Evolutionary conservation across 2,888 invertebrate species (phyloP).

Genomic region (Allophyes oxyacanthae): DNA sequence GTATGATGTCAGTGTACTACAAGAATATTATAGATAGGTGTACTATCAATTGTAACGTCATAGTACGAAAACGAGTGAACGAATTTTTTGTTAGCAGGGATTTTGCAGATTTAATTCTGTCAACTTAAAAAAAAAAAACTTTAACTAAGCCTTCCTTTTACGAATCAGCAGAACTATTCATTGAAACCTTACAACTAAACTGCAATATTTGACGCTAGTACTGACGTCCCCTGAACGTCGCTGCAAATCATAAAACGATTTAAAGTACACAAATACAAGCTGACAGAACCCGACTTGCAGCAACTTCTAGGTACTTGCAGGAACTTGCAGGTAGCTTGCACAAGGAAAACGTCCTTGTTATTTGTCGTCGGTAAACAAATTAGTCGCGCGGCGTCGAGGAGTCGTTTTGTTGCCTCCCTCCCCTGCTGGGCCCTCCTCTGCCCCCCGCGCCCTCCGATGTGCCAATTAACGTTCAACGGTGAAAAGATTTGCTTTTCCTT

Average conservation of each 20-base stretch:
- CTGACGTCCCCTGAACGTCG: no score
- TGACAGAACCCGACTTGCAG: neutral
- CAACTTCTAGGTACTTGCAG: neutral
- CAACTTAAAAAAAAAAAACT: no score
- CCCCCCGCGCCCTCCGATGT: slow-evolving; percentile 27
- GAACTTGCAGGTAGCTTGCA: neutral
- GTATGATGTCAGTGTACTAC: no score
- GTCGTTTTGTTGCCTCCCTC: slow-evolving; percentile 21
- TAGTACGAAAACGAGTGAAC: no score
- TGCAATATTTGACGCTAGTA: no score
- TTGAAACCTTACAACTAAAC: no score
- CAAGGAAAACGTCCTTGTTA: slow-evolving; percentile 25
- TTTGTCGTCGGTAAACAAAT: slow-evolving; percentile 47
- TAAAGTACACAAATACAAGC: neutral
- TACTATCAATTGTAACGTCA: no score
- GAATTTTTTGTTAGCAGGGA: no score
- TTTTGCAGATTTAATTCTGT: no score
- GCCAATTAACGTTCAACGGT: slow-evolving; percentile 55
- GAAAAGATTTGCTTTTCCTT: slow-evolving; percentile 55
- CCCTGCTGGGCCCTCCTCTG: neutral
- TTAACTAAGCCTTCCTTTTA: no score
- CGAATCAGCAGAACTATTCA: no score
- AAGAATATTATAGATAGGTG: no score
- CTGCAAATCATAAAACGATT: neutral
- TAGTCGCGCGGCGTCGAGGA: slow-evolving; percentile 33